Evolutionary conservation across 2,113 vertebrate species (phyloP).

Genomic region (Madoqua kirkii): DNA sequence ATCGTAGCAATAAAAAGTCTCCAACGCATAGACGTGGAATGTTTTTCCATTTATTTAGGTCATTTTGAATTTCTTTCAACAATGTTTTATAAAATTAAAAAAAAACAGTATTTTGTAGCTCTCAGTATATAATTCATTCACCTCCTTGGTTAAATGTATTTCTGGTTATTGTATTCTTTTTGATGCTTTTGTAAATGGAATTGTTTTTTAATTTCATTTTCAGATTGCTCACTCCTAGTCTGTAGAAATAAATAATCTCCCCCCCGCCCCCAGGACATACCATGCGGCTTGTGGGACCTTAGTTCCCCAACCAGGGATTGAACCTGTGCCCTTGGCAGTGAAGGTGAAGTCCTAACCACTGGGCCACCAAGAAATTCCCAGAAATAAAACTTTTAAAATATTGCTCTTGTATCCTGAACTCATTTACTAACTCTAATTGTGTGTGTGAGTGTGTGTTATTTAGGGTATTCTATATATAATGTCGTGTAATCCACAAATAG

Average conservation of each 20-base stretch:
- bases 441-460: not conserved
- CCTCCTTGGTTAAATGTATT: not conserved
- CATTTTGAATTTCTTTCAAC: not conserved
- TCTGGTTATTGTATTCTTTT: not conserved
- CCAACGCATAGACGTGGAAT: not conserved
- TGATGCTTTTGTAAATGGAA: not conserved
- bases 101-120: not conserved
- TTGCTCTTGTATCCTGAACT: not conserved
- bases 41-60: not conserved
- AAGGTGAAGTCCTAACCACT: not conserved
- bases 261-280: fast-evolving
- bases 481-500: not conserved
- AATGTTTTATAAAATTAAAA: not conserved
- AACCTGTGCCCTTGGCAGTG: not conserved
- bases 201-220: not conserved
- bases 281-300: not conserved
- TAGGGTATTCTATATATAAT: not conserved
- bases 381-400: not conserved
- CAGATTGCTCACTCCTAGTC: not conserved
- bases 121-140: not conserved
- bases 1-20: not conserved
- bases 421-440: not conserved
- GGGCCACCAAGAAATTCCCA: not conserved
- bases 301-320: not conserved
- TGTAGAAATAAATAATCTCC: not conserved